A percentile compares a stretch with the other conserved stretches of the same genome.
Evolutionary conservation across 2,888 invertebrate species (phyloP).

Genomic region (Elegia similella): DNA sequence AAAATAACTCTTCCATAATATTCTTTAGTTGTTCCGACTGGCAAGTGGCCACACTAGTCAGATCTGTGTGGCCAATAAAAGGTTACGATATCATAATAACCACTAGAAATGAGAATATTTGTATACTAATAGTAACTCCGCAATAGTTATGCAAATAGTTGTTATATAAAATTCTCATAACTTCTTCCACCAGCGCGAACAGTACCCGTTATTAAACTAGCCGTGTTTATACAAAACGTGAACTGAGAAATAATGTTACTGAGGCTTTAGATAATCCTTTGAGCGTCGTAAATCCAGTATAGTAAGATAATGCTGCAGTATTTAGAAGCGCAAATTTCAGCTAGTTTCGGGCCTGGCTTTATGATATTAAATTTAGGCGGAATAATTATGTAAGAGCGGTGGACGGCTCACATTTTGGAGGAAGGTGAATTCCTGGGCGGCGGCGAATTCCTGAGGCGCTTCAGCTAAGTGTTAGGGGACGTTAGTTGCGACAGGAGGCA

Average conservation of each 20-base stretch:
- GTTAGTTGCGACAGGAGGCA: constrained; percentile 70
- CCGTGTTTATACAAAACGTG: constrained; percentile 26
- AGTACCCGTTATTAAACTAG: constrained; percentile 21
- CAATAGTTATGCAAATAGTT: constrained; percentile 4
- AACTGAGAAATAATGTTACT: constrained; percentile 43
- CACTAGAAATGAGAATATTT: too few relatives aligned
- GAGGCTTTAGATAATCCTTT: constrained; percentile 55
- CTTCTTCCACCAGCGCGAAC: constrained; percentile 16
- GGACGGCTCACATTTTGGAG: constrained; percentile 51
- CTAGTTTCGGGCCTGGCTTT: constrained; percentile 48
- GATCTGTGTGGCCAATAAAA: too few relatives aligned
- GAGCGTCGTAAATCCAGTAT: constrained; percentile 60
- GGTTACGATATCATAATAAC: too few relatives aligned
- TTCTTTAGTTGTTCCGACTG: too few relatives aligned
- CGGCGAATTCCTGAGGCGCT: constrained; percentile 64
- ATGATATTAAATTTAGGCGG: constrained; percentile 57
- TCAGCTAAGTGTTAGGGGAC: constrained; percentile 60
- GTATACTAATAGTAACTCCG: not conserved
- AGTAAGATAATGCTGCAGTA: constrained; percentile 60
- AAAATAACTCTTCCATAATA: too few relatives aligned
- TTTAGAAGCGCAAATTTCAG: constrained; percentile 57
- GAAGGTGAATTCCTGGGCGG: constrained; percentile 62
- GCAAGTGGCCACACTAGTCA: too few relatives aligned
- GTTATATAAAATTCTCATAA: constrained; percentile 18
- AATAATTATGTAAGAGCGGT: constrained; percentile 58